Percentiles rank a stretch among this genome's conserved stretches.
phyloP scores from a whole-genome alignment of 2,113 vertebrate genomes.

The Poecile atricapillus region DNA sequence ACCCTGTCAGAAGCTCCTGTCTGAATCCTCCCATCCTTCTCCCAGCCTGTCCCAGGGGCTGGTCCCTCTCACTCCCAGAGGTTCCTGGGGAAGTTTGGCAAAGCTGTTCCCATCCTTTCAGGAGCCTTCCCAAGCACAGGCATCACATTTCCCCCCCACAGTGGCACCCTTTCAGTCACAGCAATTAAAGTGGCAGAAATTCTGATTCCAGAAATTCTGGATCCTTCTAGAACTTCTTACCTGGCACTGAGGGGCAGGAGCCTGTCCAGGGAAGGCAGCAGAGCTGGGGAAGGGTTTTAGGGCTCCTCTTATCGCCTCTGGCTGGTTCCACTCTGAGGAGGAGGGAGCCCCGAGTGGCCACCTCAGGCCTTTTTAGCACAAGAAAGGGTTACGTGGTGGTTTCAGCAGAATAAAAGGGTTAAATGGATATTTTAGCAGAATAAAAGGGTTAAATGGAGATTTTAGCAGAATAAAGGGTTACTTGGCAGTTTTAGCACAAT shows the following conservation, averaged over 20 bases:
- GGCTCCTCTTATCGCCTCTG: not conserved
- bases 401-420: not conserved
- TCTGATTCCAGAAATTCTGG: not conserved
- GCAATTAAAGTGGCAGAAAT: too few relatives aligned
- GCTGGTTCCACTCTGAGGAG: not conserved
- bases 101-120: not conserved
- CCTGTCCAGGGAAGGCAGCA: not conserved
- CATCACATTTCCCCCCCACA: not conserved
- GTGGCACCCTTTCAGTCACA: not conserved
- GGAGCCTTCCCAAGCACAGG: not conserved
- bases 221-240: not conserved
- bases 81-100: rapidly evolving
- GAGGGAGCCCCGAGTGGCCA: not conserved
- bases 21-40: not conserved
- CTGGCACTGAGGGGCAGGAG: not conserved
- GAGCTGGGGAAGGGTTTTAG: not conserved
- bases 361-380: not conserved
- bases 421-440: not conserved
- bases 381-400: not conserved
- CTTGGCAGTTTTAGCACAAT: not conserved
- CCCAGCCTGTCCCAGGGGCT: rapidly evolving
- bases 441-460: not conserved
- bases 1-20: not conserved
- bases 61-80: not conserved
- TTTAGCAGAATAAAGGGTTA: rapidly evolving